Base-by-base conservation (phyloP, 2,797 vertebrate species). In the Chelidonichthys spinosus region DNA sequence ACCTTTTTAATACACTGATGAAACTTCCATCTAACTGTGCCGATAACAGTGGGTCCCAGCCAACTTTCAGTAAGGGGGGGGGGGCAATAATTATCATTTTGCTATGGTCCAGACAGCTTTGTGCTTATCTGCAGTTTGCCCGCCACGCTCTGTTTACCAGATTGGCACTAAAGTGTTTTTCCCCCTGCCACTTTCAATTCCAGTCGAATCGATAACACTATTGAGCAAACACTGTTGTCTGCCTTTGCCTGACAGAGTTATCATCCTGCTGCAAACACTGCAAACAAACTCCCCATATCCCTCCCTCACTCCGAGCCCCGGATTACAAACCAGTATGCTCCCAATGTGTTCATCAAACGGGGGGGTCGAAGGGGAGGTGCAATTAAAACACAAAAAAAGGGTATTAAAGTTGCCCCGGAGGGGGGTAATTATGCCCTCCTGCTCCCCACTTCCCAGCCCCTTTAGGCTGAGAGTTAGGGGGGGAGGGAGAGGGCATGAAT, bases 301-400 rank as follows among this genome's bases (percentile, higher is more conserved):
- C 44, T 43, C 61, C 44, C 52, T 36, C 58, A 39, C 69, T 58
- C 42, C 1, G 4, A 78, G 49, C 76, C 69, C 25, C 74, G 65
- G 89, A 91, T 92, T 88, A 85, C 91, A 91, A 87, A 87, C 92
- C 82, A 90, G 87, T 93, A 92, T 92, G 92, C 87, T 85, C 82
- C 74, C 90, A 90, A 91, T 92, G 94, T 93, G 92, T 91, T 93
- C 82, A 82, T 92, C 90, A 92, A 92, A 94, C 90, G 84, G 32
- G 25, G 78, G 63, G 74, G 85, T 84, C 55, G 52, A 64, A 87
- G 85, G 87, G 90, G 25, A 86, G 84, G 89, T 69, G 86, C 92
- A 94, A 95, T 95, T 94, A 95, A 94, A 93, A 93, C 84, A 94
- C 93, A 95, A 95, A 94, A 25, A 94, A 93, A 81, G 86, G 85